These are phyloP conservation scores for Anthrax anthrax DNA, from an alignment of 2,888 invertebrate genomes.

Conservation along the genomic window DNA sequence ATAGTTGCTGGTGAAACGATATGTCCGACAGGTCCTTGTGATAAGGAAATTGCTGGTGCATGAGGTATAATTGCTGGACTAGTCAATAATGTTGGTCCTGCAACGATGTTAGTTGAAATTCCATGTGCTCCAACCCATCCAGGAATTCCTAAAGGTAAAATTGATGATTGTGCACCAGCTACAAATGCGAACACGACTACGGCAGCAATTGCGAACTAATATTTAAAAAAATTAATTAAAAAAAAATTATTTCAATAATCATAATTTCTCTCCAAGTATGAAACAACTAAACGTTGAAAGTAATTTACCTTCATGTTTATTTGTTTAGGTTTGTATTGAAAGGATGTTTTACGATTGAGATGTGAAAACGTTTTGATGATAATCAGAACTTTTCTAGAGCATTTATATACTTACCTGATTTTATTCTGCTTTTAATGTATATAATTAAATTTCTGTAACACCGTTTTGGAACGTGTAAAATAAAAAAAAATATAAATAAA, in stretches of 20 bases:
- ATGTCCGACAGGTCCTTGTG: neutral
- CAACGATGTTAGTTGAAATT: neutral
- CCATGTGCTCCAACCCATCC: conserved; percentile 19
- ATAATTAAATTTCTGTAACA: no score
- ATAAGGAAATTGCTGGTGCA: conserved; percentile 1
- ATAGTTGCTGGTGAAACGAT: no score
- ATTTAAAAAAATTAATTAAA: no score
- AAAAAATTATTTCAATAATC: no score
- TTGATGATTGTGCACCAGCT: conserved; percentile 28
- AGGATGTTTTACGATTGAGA: neutral
- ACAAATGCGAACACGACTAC: conserved; percentile 31
- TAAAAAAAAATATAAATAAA: no score
- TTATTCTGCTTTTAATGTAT: no score
- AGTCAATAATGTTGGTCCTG: conserved; percentile 18
- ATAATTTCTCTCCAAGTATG: no score
- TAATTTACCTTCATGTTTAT: neutral
- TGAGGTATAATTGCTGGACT: conserved; percentile 11
- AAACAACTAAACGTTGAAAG: no score
- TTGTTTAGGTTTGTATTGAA: neutral
- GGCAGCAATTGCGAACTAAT: conserved; percentile 19
- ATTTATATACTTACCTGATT: neutral
- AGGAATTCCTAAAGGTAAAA: conserved; percentile 16
- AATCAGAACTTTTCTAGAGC: neutral
- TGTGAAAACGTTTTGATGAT: neutral
- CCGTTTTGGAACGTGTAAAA: no score